phyloP scores from a whole-genome alignment of 2,888 invertebrate genomes.

The Hanleya hanleyi region DNA sequence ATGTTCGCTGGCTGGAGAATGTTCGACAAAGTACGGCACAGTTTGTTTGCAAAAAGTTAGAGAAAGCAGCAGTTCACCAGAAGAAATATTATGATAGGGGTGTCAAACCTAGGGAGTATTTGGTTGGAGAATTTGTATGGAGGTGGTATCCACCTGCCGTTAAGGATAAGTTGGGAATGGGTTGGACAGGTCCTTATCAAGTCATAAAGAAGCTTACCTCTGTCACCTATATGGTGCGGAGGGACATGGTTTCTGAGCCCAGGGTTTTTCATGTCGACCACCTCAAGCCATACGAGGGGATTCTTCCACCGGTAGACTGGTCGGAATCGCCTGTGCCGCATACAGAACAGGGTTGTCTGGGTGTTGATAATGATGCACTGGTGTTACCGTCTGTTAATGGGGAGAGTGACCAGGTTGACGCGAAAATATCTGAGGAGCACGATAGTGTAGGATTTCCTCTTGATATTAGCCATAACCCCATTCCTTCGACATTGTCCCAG shows the following conservation, averaged over 20 bases:
- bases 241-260: not conserved
- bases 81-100: slow-evolving; percentile 21
- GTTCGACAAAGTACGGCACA: not conserved
- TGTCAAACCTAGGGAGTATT: slow-evolving; percentile 12
- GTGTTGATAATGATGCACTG: too few relatives aligned
- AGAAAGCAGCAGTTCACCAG: slow-evolving; percentile 10
- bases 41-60: slow-evolving; percentile 6
- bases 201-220: slow-evolving; percentile 8
- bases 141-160: slow-evolving; percentile 28
- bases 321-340: too few relatives aligned
- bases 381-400: too few relatives aligned
- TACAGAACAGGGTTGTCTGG: too few relatives aligned
- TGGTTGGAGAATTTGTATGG: slow-evolving; percentile 22
- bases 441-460: too few relatives aligned
- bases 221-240: slow-evolving; percentile 18
- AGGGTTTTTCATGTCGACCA: slow-evolving; percentile 23
- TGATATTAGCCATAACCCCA: too few relatives aligned
- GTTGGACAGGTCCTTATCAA: slow-evolving; percentile 30
- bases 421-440: too few relatives aligned
- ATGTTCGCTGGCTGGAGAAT: slow-evolving; percentile 19
- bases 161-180: slow-evolving; percentile 16
- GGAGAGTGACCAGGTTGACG: too few relatives aligned
- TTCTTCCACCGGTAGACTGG: too few relatives aligned
- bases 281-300: slow-evolving; percentile 18
- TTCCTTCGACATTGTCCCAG: too few relatives aligned